Evolutionary conservation across 2,888 invertebrate genomes (phyloP).

Genomic region (Drosophila sordidula): DNA sequence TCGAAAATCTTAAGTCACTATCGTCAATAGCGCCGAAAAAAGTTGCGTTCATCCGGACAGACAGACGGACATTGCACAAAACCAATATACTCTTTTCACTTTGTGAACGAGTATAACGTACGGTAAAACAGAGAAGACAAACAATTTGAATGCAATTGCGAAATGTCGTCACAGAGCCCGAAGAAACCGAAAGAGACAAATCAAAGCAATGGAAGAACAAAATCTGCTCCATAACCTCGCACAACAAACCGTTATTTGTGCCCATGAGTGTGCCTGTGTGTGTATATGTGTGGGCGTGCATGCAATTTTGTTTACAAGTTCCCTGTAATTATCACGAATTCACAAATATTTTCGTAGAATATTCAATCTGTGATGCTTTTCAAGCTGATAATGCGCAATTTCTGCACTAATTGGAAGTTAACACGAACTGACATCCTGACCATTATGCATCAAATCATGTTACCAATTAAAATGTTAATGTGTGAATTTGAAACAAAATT

Average conservation of each 20-base stretch:
- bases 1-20: too few species aligned
- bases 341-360: too few species aligned
- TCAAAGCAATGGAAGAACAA: too few species aligned
- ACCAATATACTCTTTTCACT: too few species aligned
- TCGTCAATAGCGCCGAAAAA: too few species aligned
- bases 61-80: too few species aligned
- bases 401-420: background rate
- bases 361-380: too few species aligned
- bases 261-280: too few species aligned
- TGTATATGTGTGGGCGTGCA: too few species aligned
- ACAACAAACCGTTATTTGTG: background rate
- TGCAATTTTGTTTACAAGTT: background rate
- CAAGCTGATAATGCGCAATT: background rate
- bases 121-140: conserved; percentile 18
- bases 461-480: background rate
- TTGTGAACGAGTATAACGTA: background rate
- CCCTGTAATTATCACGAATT: background rate
- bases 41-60: too few species aligned
- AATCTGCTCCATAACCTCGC: background rate
- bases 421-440: background rate
- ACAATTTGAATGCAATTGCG: conserved; percentile 25
- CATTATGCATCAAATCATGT: background rate
- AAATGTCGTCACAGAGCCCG: conserved; percentile 7
- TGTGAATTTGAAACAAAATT: background rate
- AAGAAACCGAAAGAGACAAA: background rate